Percentiles rank a stretch among this genome's conserved stretches.
Evolutionary conservation across 2,888 invertebrate genomes (phyloP).

Genomic region (Ochropacha duplaris): DNA sequence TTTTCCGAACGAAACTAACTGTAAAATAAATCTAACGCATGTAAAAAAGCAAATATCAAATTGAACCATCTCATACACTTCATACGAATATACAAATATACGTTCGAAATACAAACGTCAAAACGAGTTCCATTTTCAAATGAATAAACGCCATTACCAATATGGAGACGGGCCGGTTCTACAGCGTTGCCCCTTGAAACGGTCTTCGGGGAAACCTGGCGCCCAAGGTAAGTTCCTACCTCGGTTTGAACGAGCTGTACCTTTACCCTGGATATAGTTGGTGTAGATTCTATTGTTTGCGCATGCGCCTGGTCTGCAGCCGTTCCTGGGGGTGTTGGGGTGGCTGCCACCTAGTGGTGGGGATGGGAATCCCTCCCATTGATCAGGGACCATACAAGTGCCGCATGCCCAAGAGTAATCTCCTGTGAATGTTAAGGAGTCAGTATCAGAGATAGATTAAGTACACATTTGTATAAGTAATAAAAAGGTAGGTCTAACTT

Average conservation of each 20-base stretch:
- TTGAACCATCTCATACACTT: background rate
- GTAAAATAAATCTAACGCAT: background rate
- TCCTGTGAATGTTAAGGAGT: slow-evolving; percentile 42
- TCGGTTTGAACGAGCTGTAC: slow-evolving; percentile 43
- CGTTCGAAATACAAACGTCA: slow-evolving; percentile 24
- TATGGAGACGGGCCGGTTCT: slow-evolving; percentile 69
- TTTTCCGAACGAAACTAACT: too few species aligned
- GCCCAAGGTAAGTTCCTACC: slow-evolving; percentile 72
- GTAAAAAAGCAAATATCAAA: background rate
- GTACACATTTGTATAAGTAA: slow-evolving; percentile 1
- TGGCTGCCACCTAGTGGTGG: slow-evolving; percentile 56
- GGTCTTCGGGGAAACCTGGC: slow-evolving; percentile 63
- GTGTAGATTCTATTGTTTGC: slow-evolving; percentile 52
- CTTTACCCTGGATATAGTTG: slow-evolving; percentile 55
- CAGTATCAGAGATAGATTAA: slow-evolving; percentile 1
- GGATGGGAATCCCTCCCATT: slow-evolving; percentile 62
- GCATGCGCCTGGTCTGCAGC: slow-evolving; percentile 67
- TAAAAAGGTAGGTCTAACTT: too few species aligned
- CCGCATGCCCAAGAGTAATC: slow-evolving; percentile 66
- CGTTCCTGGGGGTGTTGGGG: slow-evolving; percentile 64
- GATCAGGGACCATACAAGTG: slow-evolving; percentile 59
- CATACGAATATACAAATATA: slow-evolving; percentile 6
- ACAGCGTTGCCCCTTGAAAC: slow-evolving; percentile 67
- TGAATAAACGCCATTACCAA: slow-evolving; percentile 50
- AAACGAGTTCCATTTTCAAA: slow-evolving; percentile 20